Evolutionary conservation across 2,888 invertebrate species (phyloP).

Genomic region (Zaprionus lineosus): DNA sequence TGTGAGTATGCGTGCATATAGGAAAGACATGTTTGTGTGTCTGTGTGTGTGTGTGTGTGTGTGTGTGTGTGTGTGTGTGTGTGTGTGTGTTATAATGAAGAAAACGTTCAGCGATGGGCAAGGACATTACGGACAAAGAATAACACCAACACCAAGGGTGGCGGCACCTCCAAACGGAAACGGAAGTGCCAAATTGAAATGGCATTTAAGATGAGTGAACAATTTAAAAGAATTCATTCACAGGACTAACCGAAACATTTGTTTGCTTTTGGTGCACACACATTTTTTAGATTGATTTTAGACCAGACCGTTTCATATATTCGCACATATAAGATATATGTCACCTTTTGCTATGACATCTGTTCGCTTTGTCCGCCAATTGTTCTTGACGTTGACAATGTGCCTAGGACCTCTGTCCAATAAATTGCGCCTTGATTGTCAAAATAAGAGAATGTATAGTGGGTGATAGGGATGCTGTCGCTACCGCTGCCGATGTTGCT

Average conservation of each 20-base stretch:
- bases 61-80: constrained; percentile 11
- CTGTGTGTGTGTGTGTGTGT: constrained; percentile 12
- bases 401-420: no score
- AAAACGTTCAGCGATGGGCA: constrained; percentile 47
- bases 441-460: no score
- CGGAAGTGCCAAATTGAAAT: constrained; percentile 79
- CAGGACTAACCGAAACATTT: constrained; percentile 23
- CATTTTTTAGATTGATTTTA: constrained; percentile 16
- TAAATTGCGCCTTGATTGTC: no score
- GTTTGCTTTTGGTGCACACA: constrained; percentile 2
- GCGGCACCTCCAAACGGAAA: constrained; percentile 51
- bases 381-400: constrained; percentile 52
- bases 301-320: constrained; percentile 1
- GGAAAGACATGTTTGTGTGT: not conserved
- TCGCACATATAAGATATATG: no score
- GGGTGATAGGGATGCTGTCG: no score
- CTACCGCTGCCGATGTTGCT: no score
- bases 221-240: constrained; percentile 48
- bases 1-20: no score
- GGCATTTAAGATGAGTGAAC: constrained; percentile 60
- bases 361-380: constrained; percentile 9
- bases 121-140: constrained; percentile 73
- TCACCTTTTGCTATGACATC: not conserved
- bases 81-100: constrained; percentile 37
- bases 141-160: constrained; percentile 21